Evolutionary conservation across 2,113 vertebrate species (phyloP), one percentile per base, ranked within the genome.

Genomic region (Phylloscopus trochiloides): DNA sequence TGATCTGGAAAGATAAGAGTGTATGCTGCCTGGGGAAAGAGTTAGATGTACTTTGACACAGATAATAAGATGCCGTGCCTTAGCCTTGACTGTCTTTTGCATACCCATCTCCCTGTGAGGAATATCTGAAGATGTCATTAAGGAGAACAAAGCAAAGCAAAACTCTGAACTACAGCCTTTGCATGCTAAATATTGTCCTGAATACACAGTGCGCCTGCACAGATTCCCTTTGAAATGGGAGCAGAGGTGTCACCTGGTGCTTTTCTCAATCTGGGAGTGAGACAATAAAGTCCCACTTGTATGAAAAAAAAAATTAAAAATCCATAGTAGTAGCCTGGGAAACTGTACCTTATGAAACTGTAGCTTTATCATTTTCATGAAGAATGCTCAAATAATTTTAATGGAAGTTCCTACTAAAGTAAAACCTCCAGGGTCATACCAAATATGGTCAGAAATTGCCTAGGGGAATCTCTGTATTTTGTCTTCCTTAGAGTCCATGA

Each of bases 71-170:
- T 62, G 78, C 78, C 62, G 42, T 88, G 78, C 54, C 51, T 93
- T 77, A 85, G 78, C 59, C 77, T 85, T 87, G 48, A 83, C 81
- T 93, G 66, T 62, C 51, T 95, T 93, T 76, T 94, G 81, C 92
- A 90, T 82, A 47, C 25, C 26, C 67, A 71, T 88, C 74, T 65
- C 70, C 70, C 78, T 73, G 71, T 54, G 67, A 82, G 43, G 50
- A 89, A 29, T 87, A 94, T 68, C 80, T 72, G 57, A 89, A 74
- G 89, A 88, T 65, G 70, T 87, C 73, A 70, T 96, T 82, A 90
- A 72, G 51, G 68, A 92, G 81, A 94, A 94, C 86, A 96, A 93
- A 96, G 90, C 36, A 61, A 81, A 78, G 36, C 38, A 65, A 65
- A 91, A 61, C 42, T 78, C 79, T 43, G 70, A 90, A 76, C 57